Evolutionary conservation across 2,888 invertebrate species (phyloP), one percentile per base, ranked within the genome.

Genomic region (Archaeoteleia sp.): DNA sequence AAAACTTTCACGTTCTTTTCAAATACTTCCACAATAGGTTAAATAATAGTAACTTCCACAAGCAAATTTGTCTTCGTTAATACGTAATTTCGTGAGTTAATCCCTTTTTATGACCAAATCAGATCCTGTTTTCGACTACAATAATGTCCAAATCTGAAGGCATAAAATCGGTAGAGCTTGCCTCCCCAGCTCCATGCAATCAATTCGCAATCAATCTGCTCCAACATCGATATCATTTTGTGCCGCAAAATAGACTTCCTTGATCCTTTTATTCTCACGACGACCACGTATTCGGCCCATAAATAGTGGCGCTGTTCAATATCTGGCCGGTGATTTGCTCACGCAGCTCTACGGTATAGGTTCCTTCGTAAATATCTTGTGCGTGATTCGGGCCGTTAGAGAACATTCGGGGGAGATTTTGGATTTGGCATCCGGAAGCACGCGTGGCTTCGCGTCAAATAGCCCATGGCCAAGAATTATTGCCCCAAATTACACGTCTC

Each of bases 371-470:
- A 48, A 48, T 48, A 48, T 35, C 48, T 23, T 32, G 23, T 48
- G 48, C 34, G 35, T 48, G 35, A 35, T 14, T 15, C 14, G 10
- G 25, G 42, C 42, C 20, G 23, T 23, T 39, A 7, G 39, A 20
- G 9, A 20, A n/a, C n/a, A 42, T 13, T 14, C 29, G n/a, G 20
- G 42, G 7, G 25, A 13, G 7, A 13, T 27, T 25, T 13, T 1
- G 15, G 42, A 43, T 43, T 43, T 43, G 29, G 42, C 29, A 69
- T 74, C 76, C 76, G 81, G 79, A 81, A 78, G 77, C 74, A 77
- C 76, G 81, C 79, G 75, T 79, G 77, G 74, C 71, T 80, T 79
- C 71, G 40, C 68, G 71, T 75, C 74, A 77, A 81, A 81, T 81
- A 78, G 79, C 77, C 77, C 81, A 73, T 78, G 72, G 20, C 32